A percentile compares a stretch with the other conserved stretches of the same genome.
Evolutionary conservation across 2,797 vertebrate genomes (phyloP).

Genomic region (Sitta carolinensis): DNA sequence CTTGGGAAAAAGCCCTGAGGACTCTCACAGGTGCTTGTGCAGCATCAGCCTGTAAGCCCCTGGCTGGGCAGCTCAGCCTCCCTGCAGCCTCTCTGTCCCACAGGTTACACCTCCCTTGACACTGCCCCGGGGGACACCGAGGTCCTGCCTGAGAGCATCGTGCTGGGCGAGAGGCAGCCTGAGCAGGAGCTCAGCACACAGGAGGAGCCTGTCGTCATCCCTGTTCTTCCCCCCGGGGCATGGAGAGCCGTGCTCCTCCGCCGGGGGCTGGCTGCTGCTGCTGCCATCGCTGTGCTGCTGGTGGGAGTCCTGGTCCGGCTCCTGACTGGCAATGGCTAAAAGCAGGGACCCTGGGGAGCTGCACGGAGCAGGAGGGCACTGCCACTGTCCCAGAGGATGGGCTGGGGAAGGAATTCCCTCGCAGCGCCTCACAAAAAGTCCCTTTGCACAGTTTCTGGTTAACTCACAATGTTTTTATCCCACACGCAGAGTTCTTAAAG

Average conservation of each 20-base stretch:
- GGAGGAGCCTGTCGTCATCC: background rate
- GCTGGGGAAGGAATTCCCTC: background rate
- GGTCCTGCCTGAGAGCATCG: background rate
- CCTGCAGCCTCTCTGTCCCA: background rate
- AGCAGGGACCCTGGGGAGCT: background rate
- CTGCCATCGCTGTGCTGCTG: conserved; percentile 75
- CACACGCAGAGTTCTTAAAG: background rate
- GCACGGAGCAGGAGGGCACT: background rate
- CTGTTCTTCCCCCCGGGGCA: background rate
- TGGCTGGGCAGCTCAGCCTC: background rate
- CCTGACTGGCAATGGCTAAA: conserved; percentile 34
- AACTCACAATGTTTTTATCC: background rate
- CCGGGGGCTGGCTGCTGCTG: conserved; percentile 64
- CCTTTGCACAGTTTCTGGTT: background rate
- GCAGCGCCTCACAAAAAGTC: background rate
- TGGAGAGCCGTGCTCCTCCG: conserved; percentile 70
- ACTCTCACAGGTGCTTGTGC: background rate
- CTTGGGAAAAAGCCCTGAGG: background rate
- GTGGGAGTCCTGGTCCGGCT: conserved; percentile 77
- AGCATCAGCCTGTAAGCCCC: background rate
- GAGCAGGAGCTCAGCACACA: background rate
- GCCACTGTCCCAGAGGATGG: background rate
- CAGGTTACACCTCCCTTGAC: conserved; percentile 13
- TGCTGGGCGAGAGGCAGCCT: background rate
- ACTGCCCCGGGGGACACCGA: background rate